Evolutionary conservation across 1,140 invertebrate species (phyloP), one percentile per base, ranked within the genome.

Genomic region (Hydropsyche tenuis): DNA sequence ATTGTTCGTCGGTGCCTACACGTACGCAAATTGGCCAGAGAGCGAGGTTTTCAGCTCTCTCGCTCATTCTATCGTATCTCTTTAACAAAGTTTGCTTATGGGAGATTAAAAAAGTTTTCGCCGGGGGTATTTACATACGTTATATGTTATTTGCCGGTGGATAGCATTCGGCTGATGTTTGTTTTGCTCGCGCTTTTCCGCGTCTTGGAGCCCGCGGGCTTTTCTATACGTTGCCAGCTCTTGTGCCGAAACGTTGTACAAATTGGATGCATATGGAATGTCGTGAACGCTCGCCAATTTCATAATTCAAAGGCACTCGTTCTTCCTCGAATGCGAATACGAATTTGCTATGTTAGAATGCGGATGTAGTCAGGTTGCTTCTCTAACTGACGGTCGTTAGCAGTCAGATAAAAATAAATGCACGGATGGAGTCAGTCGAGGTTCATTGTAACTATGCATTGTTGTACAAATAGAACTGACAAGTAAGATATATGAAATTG

Each of bases 181-280:
- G 56, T 60, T 60, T 60, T 60, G 56, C 22, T 25, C 1, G 43
- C 65, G 37, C 45, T 68, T 23, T 46, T 45, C 30, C 30, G 23
- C 65, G 65, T 25, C 45, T 68, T 23, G 42, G 23, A 22, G 65
- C 65, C 65, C 42, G 3, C 12, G 42, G 65, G 65, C 43, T 62
- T 62, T 62, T 37, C 30, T 37, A 37, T 37, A 37, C 30, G 30
- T 37, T 37, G n/a, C n/a, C 30, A 37, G 30, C 9, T 37, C 30
- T 9, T 37, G 30, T 37, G 22, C 9, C 22, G 65, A 68, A 37
- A 48, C 65, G 18, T 4, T 9, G 65, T 48, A 68, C 43, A 68
- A 68, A 68, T 68, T 68, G 65, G 45, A 68, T 68, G 65, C 65
- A 68, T 68, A 68, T n/a, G 45, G 45, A 68, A 68, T 68, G 42